phyloP scores from a whole-genome alignment of 2,888 invertebrate species.

The Labia minor region DNA sequence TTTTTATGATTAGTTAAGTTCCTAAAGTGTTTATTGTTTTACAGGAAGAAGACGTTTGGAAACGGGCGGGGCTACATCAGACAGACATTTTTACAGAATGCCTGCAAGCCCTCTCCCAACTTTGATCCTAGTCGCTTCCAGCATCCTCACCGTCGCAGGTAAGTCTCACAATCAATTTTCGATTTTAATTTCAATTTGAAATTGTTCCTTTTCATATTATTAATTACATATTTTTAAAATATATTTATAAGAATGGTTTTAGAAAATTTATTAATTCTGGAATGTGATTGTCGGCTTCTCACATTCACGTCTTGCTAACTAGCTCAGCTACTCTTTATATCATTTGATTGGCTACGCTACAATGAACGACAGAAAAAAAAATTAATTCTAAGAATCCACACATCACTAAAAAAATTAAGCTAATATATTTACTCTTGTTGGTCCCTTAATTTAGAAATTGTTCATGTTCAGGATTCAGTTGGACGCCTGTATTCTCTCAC shows the following conservation, averaged over 20 bases:
- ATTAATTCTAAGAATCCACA: not conserved
- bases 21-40: too few species aligned
- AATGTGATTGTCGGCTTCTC: not conserved
- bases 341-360: not conserved
- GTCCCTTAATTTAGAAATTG: not conserved
- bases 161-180: not conserved
- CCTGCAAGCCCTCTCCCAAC: conserved; percentile 8
- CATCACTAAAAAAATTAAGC: not conserved
- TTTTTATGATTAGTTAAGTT: too few species aligned
- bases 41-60: not conserved
- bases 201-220: not conserved
- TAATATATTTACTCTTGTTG: conserved; percentile 5
- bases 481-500: not conserved
- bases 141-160: conserved; percentile 13
- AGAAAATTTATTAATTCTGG: not conserved
- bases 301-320: conserved; percentile 1
- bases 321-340: not conserved
- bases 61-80: not conserved
- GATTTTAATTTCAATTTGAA: not conserved
- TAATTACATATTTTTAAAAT: too few species aligned
- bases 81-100: not conserved
- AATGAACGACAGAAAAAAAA: conserved; percentile 3
- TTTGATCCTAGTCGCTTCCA: conserved; percentile 13
- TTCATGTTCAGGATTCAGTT: too few species aligned
- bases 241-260: too few species aligned